Conservation (phyloP, 2,888 invertebrate genomes). For the Glyphotaelius pellucidus region DNA sequence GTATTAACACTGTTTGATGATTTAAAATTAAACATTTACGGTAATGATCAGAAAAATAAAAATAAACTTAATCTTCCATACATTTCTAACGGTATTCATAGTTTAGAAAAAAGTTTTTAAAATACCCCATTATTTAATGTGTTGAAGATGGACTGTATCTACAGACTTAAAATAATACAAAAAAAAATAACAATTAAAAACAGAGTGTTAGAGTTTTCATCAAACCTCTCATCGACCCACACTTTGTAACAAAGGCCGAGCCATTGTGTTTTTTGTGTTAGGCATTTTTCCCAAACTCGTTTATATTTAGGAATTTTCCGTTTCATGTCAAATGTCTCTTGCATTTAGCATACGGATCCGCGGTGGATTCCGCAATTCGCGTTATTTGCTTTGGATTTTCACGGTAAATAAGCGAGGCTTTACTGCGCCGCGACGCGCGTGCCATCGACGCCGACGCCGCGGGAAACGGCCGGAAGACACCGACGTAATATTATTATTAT, state of each 20-base stretch:
- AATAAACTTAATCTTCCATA: too few species aligned
- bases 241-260: neutral
- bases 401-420: slow-evolving; percentile 18
- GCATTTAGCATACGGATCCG: neutral
- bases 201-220: neutral
- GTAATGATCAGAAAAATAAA: too few species aligned
- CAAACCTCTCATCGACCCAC: neutral
- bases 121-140: too few species aligned
- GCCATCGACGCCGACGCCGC: slow-evolving; percentile 5
- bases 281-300: neutral
- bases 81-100: too few species aligned
- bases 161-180: neutral
- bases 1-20: too few species aligned
- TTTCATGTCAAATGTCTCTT: slow-evolving; percentile 2
- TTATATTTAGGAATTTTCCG: neutral
- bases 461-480: slow-evolving; percentile 11
- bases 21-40: too few species aligned
- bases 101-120: too few species aligned
- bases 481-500: neutral
- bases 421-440: neutral
- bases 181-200: neutral
- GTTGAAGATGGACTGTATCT: neutral
- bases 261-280: neutral
- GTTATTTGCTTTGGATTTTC: slow-evolving; percentile 9
- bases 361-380: neutral